Base-by-base conservation (phyloP, 2,113 vertebrate species). In the Tinamus guttatus region DNA sequence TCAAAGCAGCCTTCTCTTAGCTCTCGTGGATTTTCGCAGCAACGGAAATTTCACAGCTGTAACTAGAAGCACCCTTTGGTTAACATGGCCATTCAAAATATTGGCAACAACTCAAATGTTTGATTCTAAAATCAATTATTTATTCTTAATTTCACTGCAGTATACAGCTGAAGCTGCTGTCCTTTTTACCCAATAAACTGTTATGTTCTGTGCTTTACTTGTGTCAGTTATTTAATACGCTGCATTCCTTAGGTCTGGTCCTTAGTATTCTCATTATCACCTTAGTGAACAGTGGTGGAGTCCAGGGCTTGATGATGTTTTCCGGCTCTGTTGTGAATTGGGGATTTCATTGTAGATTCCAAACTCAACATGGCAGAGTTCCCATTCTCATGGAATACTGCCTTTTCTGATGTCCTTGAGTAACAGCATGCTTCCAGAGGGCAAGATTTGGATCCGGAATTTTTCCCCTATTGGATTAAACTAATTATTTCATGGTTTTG, bases 131-230 rank as follows among this genome's bases (percentile, higher is more conserved):
- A 64, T 97, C 98, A 98, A 98, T 98, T 99, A 98, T 98, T 98
- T 98, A 97, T 98, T 98, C 98, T 97, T 97, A 85, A 97, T 98
- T 97, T 98, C 98, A 98, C 98, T 98, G 96, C 98, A 91, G 34
- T 87, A 89, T 96, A 93, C 81, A 89, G 94, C 87, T 82, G 94
- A 85, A 78, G 95, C 97, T 97, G 88, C 94, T 87, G 77, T 93
- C 82, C 69, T 98, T 98, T 98, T 96, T 97, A 97, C 90, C 89
- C 97, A 99, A 97, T 98, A 98, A 99, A 97, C 97, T 80, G 70
- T 97, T 97, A 81, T 36, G 94, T 97, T 96, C 97, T 85, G 83
- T 91, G 95, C 73, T 89, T 41, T 30, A 3, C 2, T 3, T n/a
- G 36, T 85, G 45, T 75, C 1, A 1, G 8, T 92, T 87, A 54